Base-by-base conservation (phyloP, 2,113 vertebrate species). In the Halcyon senegalensis region DNA sequence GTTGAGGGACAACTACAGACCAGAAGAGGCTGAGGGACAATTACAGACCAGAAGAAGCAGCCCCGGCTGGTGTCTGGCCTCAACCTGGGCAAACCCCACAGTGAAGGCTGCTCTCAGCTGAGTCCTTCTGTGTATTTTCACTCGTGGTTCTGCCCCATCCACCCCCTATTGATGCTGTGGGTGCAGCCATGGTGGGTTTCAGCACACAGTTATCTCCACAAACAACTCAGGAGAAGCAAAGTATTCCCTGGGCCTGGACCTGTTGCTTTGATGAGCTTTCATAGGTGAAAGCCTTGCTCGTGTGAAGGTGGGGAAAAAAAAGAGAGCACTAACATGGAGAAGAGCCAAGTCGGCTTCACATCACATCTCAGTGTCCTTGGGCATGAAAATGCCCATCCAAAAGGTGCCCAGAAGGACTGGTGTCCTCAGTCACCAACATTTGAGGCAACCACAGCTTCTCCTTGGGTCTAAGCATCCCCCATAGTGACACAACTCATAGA, bases 121-220 rank as follows among this genome's bases (percentile, higher is more conserved):
- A 50, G 3, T 77, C 48, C 58, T 63, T 59, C 59, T 4, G 21
- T 6, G 3, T 5, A 18, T 59, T 84, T 64, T 28, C 75, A 63
- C 5, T 31, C 0, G 0, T 33, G 58, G 18, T 5, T 89, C 11
- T 80, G 44, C 23, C 33, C 56, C 30, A 8, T 39, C 55, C 27
- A 5, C 43, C 51, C 63, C 79, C 51, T 3, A 4, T 0, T 1
- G 2, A 5, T 0, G 8, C 78, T 2, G 1, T 33, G 25, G 31
- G 33, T 59, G 5, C 59, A 37, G 66, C 50, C 31, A 0, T 0
- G 33, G 46, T 16, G 7, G 68, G 55, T 55, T 70, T 50, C 91
- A 67, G 86, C 87, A 41, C 46, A 46, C 19, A 14, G 94, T 87
- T 35, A 84, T 59, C 68, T 68, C 60, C 92, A 63, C 69, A 58